phyloP scores from a whole-genome alignment of 1,140 invertebrate genomes.

The Aphelinus atriplicis region DNA sequence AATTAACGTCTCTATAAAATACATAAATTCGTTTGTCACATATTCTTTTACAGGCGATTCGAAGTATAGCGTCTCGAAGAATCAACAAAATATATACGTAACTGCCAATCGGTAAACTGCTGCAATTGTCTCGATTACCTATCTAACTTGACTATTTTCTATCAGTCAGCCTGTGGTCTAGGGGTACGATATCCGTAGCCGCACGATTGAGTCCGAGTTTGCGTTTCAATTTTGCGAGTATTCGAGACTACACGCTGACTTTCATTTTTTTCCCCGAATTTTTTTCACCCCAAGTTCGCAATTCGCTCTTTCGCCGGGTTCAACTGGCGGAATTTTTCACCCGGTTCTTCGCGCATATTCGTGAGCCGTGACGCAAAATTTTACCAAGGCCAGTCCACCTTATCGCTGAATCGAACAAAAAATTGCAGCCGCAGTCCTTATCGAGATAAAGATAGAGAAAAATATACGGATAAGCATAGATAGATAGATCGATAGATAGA shows the following conservation, averaged over 20 bases:
- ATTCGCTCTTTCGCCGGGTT: not conserved
- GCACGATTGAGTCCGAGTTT: conserved; percentile 33
- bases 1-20: too few relatives aligned
- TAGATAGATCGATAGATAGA: not conserved
- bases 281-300: conserved; percentile 58
- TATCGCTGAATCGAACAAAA: too few relatives aligned
- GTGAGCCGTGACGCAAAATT: conserved; percentile 46
- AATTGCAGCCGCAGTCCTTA: conserved; percentile 8
- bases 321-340: conserved; percentile 35
- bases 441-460: not conserved
- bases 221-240: conserved; percentile 44
- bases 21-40: too few relatives aligned
- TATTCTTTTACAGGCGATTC: too few relatives aligned
- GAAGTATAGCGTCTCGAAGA: too few relatives aligned
- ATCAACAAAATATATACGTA: too few relatives aligned
- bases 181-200: conserved; percentile 53
- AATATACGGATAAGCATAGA: not conserved
- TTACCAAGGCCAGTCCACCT: too few relatives aligned
- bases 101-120: too few relatives aligned
- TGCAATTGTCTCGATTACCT: conserved; percentile 45
- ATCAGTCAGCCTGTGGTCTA: conserved; percentile 63
- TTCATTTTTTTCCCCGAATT: conserved; percentile 60
- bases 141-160: conserved; percentile 49
- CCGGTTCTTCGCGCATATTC: conserved; percentile 47
- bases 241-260: conserved; percentile 65